Conservation (phyloP, 2,888 invertebrate species). For the Zonitis immaculata region DNA sequence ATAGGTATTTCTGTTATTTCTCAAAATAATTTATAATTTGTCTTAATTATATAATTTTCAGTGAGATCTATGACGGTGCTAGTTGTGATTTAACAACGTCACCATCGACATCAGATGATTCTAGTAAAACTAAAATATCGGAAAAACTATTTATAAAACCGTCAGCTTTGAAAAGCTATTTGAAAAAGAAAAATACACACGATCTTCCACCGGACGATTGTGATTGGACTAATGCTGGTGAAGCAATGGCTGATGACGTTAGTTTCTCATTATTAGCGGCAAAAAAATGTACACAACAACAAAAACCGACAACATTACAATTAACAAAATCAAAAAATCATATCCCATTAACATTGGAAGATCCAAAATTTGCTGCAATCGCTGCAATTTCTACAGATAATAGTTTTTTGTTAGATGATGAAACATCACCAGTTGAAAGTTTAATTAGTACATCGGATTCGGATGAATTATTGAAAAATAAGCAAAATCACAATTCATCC, state of each 20-base stretch:
- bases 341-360: conserved; percentile 63
- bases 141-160: conserved; percentile 33
- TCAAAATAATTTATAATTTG: no score
- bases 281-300: neutral
- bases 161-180: conserved; percentile 34
- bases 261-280: conserved; percentile 45
- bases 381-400: conserved; percentile 65
- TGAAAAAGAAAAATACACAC: conserved; percentile 34
- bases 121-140: neutral
- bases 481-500: conserved; percentile 45
- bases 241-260: conserved; percentile 62
- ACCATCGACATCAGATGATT: neutral
- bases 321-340: conserved; percentile 18
- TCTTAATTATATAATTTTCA: no score
- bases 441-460: conserved; percentile 61
- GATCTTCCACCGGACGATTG: conserved; percentile 49
- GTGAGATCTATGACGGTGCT: no score
- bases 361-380: conserved; percentile 69
- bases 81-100: neutral
- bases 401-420: conserved; percentile 73
- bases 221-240: conserved; percentile 57
- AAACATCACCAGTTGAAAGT: conserved; percentile 76
- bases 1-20: no score
- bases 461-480: conserved; percentile 48
- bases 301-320: neutral